Base-by-base conservation (phyloP, 2,888 invertebrate genomes). In the Pteria penguin region DNA sequence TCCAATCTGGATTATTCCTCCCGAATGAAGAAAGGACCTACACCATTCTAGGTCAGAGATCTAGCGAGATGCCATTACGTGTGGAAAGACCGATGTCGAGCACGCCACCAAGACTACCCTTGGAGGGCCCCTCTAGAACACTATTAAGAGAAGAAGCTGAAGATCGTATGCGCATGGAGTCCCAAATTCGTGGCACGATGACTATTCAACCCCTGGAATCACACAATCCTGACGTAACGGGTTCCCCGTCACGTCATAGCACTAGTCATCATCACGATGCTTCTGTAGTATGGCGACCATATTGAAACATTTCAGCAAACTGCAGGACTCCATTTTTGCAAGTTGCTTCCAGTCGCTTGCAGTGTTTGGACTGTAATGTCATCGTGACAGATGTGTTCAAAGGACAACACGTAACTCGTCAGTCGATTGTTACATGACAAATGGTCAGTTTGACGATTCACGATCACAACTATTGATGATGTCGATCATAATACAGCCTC, bases 201-300 rank as follows among this genome's bases (percentile, higher is more conserved):
- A 33, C 58, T 5, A 69, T 69, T 22, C 70, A 70, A 14, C 77
- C 80, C 18, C 72, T 81, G 55, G 80, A 84, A 55, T 65, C 73
- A 31, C 80, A 80, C 57, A 67, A 76, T 4, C 63, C 80, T 24
- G 62, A 67, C 22, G 72, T 74, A 22, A 75, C 78, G 5, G 78
- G 78, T 22, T 74, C 75, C 24, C 81, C 84, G 0, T 72, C 79
- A 18, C 72, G 80, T 11, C 78, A 82, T 26, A 74, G 73, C 31
- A 75, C 76, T 5, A 77, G 81, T 36, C 65, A 77, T 5, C 79
- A 82, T 55, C 75, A 78, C 5, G 86, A 82, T 18, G 75, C 80
- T 27, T 78, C 79, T 18, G 82, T 76, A 54, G 87, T 87, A 1
- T 88, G 88, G 88, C 84, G 88, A 54, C 88, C 88, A 71, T 88